Percentiles rank a stretch among this genome's conserved stretches.
phyloP scores from a whole-genome alignment of 1,140 invertebrate species.

The Saxidomus purpurata region DNA sequence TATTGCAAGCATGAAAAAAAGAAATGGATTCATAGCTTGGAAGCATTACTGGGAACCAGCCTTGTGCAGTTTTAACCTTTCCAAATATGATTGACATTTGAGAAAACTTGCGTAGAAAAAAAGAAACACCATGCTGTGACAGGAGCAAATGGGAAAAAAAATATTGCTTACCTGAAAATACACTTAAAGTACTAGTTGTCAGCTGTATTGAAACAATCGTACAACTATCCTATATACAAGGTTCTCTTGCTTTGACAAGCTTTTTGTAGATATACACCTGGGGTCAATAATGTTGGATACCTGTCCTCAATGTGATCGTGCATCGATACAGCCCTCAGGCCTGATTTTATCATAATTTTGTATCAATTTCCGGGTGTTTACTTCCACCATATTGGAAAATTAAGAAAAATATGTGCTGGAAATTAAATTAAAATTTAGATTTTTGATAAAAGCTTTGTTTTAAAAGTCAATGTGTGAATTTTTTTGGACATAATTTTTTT shows the following conservation, averaged over 20 bases:
- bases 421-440: background rate
- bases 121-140: too few species aligned
- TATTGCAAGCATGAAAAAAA: too few species aligned
- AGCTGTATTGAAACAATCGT: background rate
- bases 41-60: too few species aligned
- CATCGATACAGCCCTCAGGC: slow-evolving; percentile 12
- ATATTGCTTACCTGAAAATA: background rate
- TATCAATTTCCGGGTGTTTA: slow-evolving; percentile 29
- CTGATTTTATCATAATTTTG: slow-evolving; percentile 30
- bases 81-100: too few species aligned
- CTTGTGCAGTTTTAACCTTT: too few species aligned
- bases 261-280: slow-evolving; percentile 22
- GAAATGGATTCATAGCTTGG: too few species aligned
- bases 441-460: too few species aligned
- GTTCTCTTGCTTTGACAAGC: background rate
- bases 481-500: too few species aligned
- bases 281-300: slow-evolving; percentile 14
- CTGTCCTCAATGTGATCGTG: slow-evolving; percentile 1
- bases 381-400: slow-evolving; percentile 12
- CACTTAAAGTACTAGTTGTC: slow-evolving; percentile 15
- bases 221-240: background rate
- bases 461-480: too few species aligned
- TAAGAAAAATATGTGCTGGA: background rate
- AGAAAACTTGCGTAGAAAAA: background rate
- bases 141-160: background rate